These are phyloP conservation scores for Linnaemya vulpina DNA, from an alignment of 2,888 invertebrate species.

Conservation along the genomic window DNA sequence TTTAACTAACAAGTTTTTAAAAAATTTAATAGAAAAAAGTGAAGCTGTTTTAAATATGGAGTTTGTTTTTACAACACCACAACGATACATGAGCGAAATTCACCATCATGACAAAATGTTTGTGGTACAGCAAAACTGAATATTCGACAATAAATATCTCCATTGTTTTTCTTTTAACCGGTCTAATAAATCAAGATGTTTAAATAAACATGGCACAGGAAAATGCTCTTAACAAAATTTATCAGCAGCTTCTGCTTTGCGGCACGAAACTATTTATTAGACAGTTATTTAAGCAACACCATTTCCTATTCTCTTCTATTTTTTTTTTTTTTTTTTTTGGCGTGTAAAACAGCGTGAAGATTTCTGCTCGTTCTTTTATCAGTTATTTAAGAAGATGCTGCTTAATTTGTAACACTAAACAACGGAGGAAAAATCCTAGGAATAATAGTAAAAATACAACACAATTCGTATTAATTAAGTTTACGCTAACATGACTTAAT, in stretches of 20 bases:
- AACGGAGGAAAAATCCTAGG: slow-evolving; percentile 5
- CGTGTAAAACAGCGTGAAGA: slow-evolving; percentile 2
- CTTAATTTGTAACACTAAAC: slow-evolving; percentile 50
- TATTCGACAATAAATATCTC: neutral
- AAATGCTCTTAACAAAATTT: slow-evolving; percentile 24
- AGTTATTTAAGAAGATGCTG: slow-evolving; percentile 35
- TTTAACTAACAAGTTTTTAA: no score
- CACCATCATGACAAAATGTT: neutral
- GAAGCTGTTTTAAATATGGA: no score
- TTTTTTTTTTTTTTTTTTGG: neutral
- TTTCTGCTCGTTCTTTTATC: slow-evolving; percentile 19
- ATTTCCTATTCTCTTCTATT: neutral
- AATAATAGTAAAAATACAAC: slow-evolving; percentile 7
- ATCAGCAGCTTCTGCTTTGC: neutral
- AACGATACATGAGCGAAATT: neutral
- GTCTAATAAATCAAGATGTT: slow-evolving; percentile 25
- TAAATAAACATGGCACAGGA: slow-evolving; percentile 13
- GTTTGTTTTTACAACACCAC: neutral
- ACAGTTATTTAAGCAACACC: slow-evolving; percentile 6
- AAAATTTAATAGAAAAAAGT: no score
- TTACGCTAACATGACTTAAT: slow-evolving; percentile 59
- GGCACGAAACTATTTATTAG: slow-evolving; percentile 36
- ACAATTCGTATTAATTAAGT: slow-evolving; percentile 54
- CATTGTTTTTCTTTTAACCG: neutral
- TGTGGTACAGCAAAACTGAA: neutral